These are phyloP conservation scores for Siniperca chuatsi DNA, from an alignment of 2,113 vertebrate genomes.

Conservation along the genomic window DNA sequence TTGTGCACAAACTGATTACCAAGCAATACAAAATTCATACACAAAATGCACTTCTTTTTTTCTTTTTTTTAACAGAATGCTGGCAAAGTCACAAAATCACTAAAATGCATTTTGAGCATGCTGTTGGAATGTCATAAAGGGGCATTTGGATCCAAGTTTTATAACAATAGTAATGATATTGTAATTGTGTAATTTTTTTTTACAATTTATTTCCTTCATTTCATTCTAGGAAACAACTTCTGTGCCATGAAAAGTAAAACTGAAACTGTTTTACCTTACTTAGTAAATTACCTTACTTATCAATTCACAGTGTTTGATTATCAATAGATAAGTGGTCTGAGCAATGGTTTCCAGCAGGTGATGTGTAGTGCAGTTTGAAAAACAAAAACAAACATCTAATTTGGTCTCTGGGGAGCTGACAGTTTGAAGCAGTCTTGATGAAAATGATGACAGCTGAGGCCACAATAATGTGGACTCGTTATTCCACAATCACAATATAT, in stretches of 20 bases:
- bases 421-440: slow-evolving; percentile 19
- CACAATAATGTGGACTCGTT: slow-evolving; percentile 33
- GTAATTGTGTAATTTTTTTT: background rate
- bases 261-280: background rate
- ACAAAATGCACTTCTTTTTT: background rate
- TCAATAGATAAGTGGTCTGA: background rate
- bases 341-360: background rate
- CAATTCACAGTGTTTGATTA: too few species aligned
- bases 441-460: slow-evolving; percentile 30
- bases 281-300: too few species aligned
- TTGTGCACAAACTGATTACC: background rate
- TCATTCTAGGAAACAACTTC: background rate
- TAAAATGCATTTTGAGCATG: background rate
- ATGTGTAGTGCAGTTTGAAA: background rate
- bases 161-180: background rate
- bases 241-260: background rate
- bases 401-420: slow-evolving; percentile 9
- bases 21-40: background rate
- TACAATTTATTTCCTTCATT: background rate
- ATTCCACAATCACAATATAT: slow-evolving; percentile 39
- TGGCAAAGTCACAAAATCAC: background rate
- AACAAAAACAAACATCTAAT: background rate
- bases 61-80: background rate
- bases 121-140: background rate
- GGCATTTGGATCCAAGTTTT: background rate